Conservation (phyloP, 2,888 invertebrate species). For the Lagria hirta region DNA sequence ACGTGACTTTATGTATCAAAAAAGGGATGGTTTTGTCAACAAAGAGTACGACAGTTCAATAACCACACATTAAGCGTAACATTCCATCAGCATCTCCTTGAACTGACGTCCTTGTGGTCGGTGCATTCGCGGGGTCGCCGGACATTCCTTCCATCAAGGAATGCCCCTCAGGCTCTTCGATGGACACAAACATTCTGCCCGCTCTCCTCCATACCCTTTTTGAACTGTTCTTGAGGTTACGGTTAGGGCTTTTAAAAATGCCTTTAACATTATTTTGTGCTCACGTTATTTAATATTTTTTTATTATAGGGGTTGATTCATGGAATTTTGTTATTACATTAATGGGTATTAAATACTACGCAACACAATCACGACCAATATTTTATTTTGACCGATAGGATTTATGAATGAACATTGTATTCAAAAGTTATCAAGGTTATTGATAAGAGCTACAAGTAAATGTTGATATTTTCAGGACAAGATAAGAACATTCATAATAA, state of each 20-base stretch:
- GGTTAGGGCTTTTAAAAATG: constrained; percentile 5
- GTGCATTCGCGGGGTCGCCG: constrained; percentile 48
- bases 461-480: constrained; percentile 18
- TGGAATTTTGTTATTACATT: no score
- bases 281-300: background rate
- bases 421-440: constrained; percentile 32
- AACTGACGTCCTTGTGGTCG: constrained; percentile 46
- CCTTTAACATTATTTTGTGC: background rate
- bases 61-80: constrained; percentile 35
- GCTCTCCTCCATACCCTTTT: constrained; percentile 34
- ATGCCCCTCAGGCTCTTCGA: constrained; percentile 48
- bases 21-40: background rate
- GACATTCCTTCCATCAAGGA: constrained; percentile 48
- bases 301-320: no score
- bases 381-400: constrained; percentile 9
- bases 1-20: no score
- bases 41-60: constrained; percentile 22
- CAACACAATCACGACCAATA: no score
- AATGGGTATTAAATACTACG: no score
- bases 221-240: constrained; percentile 19
- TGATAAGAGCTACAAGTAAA: constrained; percentile 28
- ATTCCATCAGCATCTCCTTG: constrained; percentile 41
- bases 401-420: constrained; percentile 29
- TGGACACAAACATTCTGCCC: constrained; percentile 50
- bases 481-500: constrained; percentile 17